A percentile compares a stretch with the other conserved stretches of the same genome.
Evolutionary conservation across 2,113 vertebrate genomes (phyloP).

Genomic region (Scortum barcoo): DNA sequence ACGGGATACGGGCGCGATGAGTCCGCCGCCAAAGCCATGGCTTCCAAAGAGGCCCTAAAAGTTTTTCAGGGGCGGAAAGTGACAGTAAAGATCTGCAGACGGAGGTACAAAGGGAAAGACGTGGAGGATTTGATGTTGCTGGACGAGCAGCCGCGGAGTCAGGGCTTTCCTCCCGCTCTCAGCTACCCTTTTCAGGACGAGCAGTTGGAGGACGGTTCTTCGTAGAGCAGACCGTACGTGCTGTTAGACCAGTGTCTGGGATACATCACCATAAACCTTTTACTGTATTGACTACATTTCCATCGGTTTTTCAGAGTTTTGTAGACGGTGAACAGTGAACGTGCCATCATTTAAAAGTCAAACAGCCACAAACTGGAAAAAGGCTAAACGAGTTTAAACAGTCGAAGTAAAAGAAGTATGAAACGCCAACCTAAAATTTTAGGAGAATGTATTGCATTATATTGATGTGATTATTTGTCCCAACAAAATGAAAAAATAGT

Average conservation of each 20-base stretch:
- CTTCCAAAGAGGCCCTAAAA: constrained; percentile 96
- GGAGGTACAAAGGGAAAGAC: constrained; percentile 91
- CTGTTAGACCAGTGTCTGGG: background rate
- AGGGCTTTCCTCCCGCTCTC: constrained; percentile 93
- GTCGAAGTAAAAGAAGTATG: background rate
- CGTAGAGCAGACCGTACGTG: constrained; percentile 31
- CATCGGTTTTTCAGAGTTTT: constrained; percentile 6
- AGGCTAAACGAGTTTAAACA: background rate
- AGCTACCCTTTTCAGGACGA: constrained; percentile 89
- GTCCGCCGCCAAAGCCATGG: constrained; percentile 92
- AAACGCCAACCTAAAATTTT: background rate
- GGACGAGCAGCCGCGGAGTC: constrained; percentile 91
- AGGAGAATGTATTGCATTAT: background rate
- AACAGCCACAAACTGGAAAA: background rate
- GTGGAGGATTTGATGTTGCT: constrained; percentile 94
- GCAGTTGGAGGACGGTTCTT: constrained; percentile 46
- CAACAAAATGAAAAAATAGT: background rate
- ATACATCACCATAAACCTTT: background rate
- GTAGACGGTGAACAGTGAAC: background rate
- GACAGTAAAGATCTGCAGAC: constrained; percentile 92
- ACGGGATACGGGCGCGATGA: constrained; percentile 97
- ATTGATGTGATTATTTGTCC: constrained; percentile 8
- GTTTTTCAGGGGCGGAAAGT: constrained; percentile 97
- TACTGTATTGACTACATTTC: background rate
- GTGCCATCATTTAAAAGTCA: constrained; percentile 11